A percentile compares a stretch with the other conserved stretches of the same genome.
These are phyloP conservation scores for Paramormyrops kingsleyae DNA, from an alignment of 2,113 vertebrate species.

Conservation along the genomic window DNA sequence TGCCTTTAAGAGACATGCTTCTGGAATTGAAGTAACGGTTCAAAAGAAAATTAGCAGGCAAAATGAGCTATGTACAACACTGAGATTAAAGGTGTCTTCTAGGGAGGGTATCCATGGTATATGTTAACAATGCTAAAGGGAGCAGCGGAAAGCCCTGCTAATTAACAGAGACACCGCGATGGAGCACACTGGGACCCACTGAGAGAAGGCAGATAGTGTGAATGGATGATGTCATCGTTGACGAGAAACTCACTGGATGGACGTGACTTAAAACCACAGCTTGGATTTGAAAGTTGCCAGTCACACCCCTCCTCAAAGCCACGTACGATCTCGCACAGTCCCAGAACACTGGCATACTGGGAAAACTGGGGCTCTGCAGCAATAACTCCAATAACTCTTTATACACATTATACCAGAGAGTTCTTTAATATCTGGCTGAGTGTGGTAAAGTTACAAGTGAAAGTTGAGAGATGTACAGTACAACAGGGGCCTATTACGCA, in stretches of 20 bases:
- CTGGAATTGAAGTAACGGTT: background rate
- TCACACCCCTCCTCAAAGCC: background rate
- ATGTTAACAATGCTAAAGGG: background rate
- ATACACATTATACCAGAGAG: background rate
- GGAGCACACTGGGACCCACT: background rate
- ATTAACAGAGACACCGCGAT: background rate
- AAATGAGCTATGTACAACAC: background rate
- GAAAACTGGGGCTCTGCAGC: background rate
- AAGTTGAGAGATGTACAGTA: background rate
- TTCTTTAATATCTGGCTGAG: background rate
- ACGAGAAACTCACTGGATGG: background rate
- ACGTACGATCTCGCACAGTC: background rate
- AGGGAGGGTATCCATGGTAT: background rate
- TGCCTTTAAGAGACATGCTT: background rate
- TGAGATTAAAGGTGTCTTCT: background rate
- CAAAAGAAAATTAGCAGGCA: background rate
- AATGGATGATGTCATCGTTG: background rate
- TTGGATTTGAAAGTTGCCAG: background rate
- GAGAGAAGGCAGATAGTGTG: background rate
- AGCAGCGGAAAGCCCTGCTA: background rate
- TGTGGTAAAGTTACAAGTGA: background rate
- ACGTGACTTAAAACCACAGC: background rate
- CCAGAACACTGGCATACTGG: background rate
- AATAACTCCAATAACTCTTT: background rate
- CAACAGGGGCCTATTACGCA: background rate